Percentiles rank a stretch among this genome's conserved stretches.
Conservation (phyloP, 92 coral and sea anemone genomes). For the Epizoanthus illoricatus region DNA sequence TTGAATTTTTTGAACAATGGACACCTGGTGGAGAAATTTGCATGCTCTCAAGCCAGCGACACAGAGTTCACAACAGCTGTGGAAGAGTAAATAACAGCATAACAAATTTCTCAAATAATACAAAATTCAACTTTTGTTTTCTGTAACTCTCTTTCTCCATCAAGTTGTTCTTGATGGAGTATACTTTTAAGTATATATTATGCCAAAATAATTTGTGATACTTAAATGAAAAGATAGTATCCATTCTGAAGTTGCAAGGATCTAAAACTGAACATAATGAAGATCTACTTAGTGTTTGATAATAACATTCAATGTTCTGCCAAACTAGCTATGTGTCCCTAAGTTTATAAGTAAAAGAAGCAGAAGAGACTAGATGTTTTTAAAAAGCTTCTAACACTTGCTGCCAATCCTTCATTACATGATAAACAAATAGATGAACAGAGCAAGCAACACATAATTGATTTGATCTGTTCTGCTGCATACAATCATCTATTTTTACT, state of each 20-base stretch:
- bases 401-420: background rate
- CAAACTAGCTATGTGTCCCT: background rate
- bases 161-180: background rate
- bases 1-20: constrained; percentile 15
- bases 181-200: background rate
- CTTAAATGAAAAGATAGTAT: background rate
- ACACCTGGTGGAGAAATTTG: constrained; percentile 38
- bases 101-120: background rate
- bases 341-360: background rate
- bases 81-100: constrained; percentile 5
- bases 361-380: background rate
- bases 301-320: constrained; percentile 1
- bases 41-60: constrained; percentile 11
- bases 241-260: background rate
- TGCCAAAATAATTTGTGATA: background rate
- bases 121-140: constrained; percentile 10
- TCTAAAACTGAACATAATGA: constrained; percentile 2
- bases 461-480: background rate
- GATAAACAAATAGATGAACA: background rate
- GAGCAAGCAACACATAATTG: background rate
- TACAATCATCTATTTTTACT: constrained; percentile 4
- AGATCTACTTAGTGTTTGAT: background rate
- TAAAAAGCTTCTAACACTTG: background rate
- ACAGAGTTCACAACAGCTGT: constrained; percentile 14
- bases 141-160: background rate